Conservation (phyloP, 2,113 vertebrate genomes). For the Brachirus orientalis region DNA sequence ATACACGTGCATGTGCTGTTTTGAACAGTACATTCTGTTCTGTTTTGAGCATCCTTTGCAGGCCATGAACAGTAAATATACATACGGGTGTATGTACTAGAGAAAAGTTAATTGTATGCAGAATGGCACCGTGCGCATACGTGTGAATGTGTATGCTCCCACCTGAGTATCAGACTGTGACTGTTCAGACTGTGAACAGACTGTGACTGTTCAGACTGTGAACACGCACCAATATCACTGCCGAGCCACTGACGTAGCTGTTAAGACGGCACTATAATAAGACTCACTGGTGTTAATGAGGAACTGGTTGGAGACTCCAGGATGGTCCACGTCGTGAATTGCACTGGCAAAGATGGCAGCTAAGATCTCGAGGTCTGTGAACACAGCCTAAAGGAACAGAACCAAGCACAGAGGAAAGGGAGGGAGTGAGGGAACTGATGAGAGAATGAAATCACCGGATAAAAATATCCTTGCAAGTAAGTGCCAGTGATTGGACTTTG, state of each 20-base stretch:
- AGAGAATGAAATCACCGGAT: constrained; percentile 31
- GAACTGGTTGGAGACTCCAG: constrained; percentile 99
- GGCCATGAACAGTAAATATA: neutral
- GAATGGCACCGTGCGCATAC: neutral
- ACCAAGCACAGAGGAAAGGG: constrained; percentile 14
- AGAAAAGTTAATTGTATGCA: constrained; percentile 4
- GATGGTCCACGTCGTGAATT: constrained; percentile 99
- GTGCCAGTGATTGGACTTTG: constrained; percentile 55
- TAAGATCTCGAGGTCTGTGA: constrained; percentile 98
- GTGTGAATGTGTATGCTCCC: constrained; percentile 21
- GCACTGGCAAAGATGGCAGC: constrained; percentile 99
- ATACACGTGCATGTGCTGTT: neutral
- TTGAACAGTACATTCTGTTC: neutral
- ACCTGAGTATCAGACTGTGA: constrained; percentile 20
- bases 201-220: constrained; percentile 26
- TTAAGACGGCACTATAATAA: constrained; percentile 18
- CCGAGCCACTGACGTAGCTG: constrained; percentile 42
- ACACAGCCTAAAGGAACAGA: constrained; percentile 88
- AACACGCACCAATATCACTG: constrained; percentile 13
- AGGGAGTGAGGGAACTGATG: constrained; percentile 20
- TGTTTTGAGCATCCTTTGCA: too few relatives aligned
- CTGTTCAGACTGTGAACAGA: too few relatives aligned
- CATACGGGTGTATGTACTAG: too few relatives aligned
- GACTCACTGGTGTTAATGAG: constrained; percentile 99
- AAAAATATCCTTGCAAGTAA: constrained; percentile 51